Evolutionary conservation across 2,888 invertebrate genomes (phyloP), one percentile per base, ranked within the genome.

Genomic region (Notodonta dromedarius): DNA sequence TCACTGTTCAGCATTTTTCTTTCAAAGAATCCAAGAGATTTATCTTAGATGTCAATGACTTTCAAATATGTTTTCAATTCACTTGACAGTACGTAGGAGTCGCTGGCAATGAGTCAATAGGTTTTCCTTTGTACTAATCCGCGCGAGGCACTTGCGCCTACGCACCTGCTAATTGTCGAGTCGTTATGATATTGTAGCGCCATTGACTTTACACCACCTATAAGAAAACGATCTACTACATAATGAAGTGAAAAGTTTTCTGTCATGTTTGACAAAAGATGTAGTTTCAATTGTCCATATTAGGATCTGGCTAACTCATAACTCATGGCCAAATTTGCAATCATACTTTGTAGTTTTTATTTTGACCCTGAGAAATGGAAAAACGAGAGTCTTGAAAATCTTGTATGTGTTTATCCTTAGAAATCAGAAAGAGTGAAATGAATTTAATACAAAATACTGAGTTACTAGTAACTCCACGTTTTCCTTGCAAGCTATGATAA

Each of bases 91-190:
- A 14, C 50, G 50, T 50, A 16, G 50, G 50, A 1, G 14, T 50
- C 16, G 16, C 5, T 16, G n/a, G 46, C 16, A 46, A n/a, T 46
- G 16, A 16, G 16, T 50, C 16, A 50, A 50, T 50, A 50, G 16
- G 16, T 50, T 50, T 16, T 16, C 16, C 50, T 16, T 50, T 50
- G 52, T 52, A 32, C 12, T 13, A 32, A 16, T 52, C 32, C 12
- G 32, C 32, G 35, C 35, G 35, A 35, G 35, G 35, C 35, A n/a
- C n/a, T 32, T 52, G 52, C 52, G 32, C 32, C 32, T 11, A 32
- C 52, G 52, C 52, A 52, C 52, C 32, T 24, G 52, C 32, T 52
- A 13, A 52, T 51, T 51, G 24, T 35, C 32, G 52, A 16, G 8
- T 16, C 50, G 16, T 50, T 46, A 46, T 46, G 13, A 46, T 46